Conservation (phyloP, 2,113 vertebrate species). For the Paracyprichromis sp. region DNA sequence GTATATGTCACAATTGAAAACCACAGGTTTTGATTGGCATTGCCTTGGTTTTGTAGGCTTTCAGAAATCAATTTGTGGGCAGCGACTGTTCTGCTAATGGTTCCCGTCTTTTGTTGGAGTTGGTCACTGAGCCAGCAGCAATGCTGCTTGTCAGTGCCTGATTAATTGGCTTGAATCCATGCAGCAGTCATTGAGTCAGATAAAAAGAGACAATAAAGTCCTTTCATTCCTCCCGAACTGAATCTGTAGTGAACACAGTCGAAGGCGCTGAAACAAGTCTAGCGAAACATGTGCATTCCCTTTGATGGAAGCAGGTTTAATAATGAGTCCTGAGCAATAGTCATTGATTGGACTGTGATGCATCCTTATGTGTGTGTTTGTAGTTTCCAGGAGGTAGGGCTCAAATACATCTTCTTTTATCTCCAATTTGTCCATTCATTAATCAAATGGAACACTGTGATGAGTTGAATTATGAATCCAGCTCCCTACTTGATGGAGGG, state of each 20-base stretch:
- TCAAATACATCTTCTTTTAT: slow-evolving; percentile 63
- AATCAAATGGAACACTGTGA: slow-evolving; percentile 73
- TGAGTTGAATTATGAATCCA: slow-evolving; percentile 53
- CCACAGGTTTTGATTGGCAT: slow-evolving; percentile 17
- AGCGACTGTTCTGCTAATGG: slow-evolving; percentile 34
- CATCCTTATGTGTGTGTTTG: slow-evolving; percentile 32
- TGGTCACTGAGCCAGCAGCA: slow-evolving; percentile 52
- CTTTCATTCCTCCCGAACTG: slow-evolving; percentile 30
- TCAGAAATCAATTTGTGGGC: slow-evolving; percentile 44
- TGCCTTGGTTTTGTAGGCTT: slow-evolving; percentile 1
- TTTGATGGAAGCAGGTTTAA: slow-evolving; percentile 22
- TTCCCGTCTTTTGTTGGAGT: slow-evolving; percentile 41
- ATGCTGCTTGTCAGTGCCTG: slow-evolving; percentile 40
- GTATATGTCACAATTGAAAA: slow-evolving; percentile 3
- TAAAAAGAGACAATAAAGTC: slow-evolving; percentile 56
- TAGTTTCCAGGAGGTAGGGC: neutral
- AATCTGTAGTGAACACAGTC: slow-evolving; percentile 17
- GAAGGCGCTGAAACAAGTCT: slow-evolving; percentile 35
- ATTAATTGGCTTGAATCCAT: slow-evolving; percentile 60
- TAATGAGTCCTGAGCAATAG: neutral
- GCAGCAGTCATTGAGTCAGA: slow-evolving; percentile 52
- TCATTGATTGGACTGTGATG: slow-evolving; percentile 46
- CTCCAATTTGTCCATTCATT: slow-evolving; percentile 59
- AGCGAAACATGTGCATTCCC: slow-evolving; percentile 49
- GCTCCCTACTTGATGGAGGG: slow-evolving; percentile 42